Evolutionary conservation across 2,113 vertebrate genomes (phyloP).

Genomic region (Melanerpes aurifrons): DNA sequence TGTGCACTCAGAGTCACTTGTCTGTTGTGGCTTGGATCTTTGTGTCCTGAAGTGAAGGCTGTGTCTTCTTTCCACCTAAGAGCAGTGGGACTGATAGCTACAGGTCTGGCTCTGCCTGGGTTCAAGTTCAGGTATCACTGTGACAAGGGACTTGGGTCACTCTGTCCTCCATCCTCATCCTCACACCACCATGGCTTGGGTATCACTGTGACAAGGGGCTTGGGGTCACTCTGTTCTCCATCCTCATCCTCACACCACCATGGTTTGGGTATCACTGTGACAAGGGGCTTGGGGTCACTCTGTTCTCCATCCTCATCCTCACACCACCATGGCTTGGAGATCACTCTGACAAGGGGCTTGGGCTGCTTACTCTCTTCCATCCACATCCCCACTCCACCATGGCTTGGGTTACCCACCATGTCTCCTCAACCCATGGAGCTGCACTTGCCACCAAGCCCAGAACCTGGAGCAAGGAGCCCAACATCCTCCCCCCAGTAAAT

Average conservation of each 20-base stretch:
- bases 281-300: no score
- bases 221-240: no score
- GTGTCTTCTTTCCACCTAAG: not conserved
- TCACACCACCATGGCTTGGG: no score
- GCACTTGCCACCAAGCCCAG: not conserved
- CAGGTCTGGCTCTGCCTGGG: not conserved
- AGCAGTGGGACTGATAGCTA: not conserved
- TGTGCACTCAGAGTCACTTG: not conserved
- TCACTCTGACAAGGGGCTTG: not conserved
- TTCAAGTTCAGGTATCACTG: not conserved
- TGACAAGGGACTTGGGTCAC: no score
- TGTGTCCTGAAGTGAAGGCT: no score
- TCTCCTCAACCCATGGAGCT: not conserved
- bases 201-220: no score
- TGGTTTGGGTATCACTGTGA: no score
- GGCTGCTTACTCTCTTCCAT: not conserved
- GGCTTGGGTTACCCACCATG: not conserved
- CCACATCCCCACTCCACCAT: accelerated
- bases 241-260: no score
- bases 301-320: no score
- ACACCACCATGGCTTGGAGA: no score
- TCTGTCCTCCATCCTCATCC: no score
- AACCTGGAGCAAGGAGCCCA: not conserved
- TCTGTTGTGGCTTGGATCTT: accelerated
- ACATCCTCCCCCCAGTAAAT: no score